phyloP scores from a whole-genome alignment of 2,113 vertebrate species.

The Felis chaus region DNA sequence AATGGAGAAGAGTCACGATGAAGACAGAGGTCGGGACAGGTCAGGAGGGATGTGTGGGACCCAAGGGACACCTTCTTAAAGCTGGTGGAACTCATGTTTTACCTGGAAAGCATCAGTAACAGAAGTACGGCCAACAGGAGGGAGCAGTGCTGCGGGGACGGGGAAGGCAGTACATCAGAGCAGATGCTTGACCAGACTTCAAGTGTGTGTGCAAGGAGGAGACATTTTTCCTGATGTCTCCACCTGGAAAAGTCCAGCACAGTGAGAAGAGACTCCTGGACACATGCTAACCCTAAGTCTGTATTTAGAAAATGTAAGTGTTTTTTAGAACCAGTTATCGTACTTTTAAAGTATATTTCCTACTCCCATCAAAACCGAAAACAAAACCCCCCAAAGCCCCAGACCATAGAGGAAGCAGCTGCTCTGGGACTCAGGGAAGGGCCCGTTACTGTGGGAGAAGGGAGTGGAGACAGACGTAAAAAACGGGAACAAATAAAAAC shows the following conservation, averaged over 20 bases:
- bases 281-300: not conserved
- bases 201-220: not conserved
- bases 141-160: fast-evolving
- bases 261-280: not conserved
- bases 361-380: not conserved
- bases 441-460: not conserved
- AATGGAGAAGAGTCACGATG: not conserved
- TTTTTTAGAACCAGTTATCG: not conserved
- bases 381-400: not conserved
- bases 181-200: not conserved
- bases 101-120: not conserved
- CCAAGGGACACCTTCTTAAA: not conserved
- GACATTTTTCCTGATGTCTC: not conserved
- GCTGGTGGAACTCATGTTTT: not conserved
- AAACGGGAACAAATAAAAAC: not conserved
- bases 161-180: not conserved
- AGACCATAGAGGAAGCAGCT: not conserved
- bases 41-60: not conserved
- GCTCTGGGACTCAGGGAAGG: not conserved
- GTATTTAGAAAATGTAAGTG: fast-evolving
- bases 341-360: not conserved
- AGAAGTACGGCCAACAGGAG: not conserved
- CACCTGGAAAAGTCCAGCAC: not conserved
- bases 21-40: not conserved
- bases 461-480: not conserved